Conservation (phyloP, 2,888 invertebrate genomes). For the Hyles lineata region DNA sequence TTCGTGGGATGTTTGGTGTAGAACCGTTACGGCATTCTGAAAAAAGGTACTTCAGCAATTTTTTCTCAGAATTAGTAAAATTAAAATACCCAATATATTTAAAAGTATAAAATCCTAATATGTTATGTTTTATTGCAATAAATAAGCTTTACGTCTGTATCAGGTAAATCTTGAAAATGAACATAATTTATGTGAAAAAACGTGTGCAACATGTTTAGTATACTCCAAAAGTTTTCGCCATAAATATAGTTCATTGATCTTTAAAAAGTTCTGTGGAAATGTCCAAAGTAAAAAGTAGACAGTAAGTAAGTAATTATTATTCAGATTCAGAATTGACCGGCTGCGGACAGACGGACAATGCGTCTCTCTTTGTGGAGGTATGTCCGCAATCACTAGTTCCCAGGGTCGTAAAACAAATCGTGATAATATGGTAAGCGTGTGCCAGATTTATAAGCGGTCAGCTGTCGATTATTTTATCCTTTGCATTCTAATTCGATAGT, state of each 20-base stretch:
- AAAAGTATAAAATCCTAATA: not conserved
- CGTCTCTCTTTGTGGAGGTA: slow-evolving; percentile 38
- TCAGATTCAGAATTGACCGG: slow-evolving; percentile 60
- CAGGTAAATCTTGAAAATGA: no score
- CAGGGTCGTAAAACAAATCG: slow-evolving; percentile 66
- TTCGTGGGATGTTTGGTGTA: not conserved
- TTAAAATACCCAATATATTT: no score
- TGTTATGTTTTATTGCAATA: not conserved
- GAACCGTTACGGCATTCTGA: not conserved
- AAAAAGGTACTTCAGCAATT: no score
- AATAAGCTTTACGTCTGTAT: not conserved
- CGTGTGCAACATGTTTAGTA: not conserved
- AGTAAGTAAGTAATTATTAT: slow-evolving; percentile 39
- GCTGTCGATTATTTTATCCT: slow-evolving; percentile 66
- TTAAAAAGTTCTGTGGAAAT: slow-evolving; percentile 41
- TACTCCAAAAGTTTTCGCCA: not conserved
- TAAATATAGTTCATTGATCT: not conserved
- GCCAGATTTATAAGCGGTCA: slow-evolving; percentile 61
- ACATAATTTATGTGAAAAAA: no score
- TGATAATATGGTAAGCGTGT: slow-evolving; percentile 67
- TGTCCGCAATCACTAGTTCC: slow-evolving; percentile 56
- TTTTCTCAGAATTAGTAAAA: no score
- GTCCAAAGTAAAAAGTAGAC: slow-evolving; percentile 29
- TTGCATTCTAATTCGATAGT: slow-evolving; percentile 65
- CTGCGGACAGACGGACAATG: slow-evolving; percentile 36